Conservation (phyloP, 2,888 invertebrate species). For the Acleris literana region DNA sequence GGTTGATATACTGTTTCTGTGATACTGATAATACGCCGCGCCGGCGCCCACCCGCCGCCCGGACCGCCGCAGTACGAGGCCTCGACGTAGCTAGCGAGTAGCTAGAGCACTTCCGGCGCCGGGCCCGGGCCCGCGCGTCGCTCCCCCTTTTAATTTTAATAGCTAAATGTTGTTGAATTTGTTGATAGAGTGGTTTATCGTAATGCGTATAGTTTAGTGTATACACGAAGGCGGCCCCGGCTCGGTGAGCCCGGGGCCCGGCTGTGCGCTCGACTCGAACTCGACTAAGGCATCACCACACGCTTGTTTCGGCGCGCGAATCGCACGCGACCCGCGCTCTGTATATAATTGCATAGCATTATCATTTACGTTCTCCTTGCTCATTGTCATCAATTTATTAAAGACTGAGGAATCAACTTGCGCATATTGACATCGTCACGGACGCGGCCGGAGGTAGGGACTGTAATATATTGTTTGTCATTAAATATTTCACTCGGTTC, state of each 20-base stretch:
- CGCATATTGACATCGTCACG: slow-evolving; percentile 81
- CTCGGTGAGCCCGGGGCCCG: slow-evolving; percentile 71
- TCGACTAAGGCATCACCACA: slow-evolving; percentile 65
- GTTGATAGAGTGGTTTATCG: slow-evolving; percentile 81
- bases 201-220: slow-evolving; percentile 73
- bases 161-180: slow-evolving; percentile 83
- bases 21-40: slow-evolving; percentile 50
- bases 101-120: slow-evolving; percentile 58
- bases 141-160: slow-evolving; percentile 76
- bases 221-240: slow-evolving; percentile 67
- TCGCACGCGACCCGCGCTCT: slow-evolving; percentile 63
- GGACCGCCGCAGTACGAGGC: neutral
- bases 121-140: slow-evolving; percentile 51
- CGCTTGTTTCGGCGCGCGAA: slow-evolving; percentile 52
- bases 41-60: slow-evolving; percentile 25
- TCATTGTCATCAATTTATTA: slow-evolving; percentile 83
- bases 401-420: slow-evolving; percentile 83
- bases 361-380: slow-evolving; percentile 81
- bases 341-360: slow-evolving; percentile 81
- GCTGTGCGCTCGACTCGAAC: slow-evolving; percentile 78
- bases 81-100: too few species aligned
- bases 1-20: slow-evolving; percentile 53
- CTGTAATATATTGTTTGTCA: slow-evolving; percentile 71
- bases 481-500: slow-evolving; percentile 64
- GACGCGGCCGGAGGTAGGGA: slow-evolving; percentile 71